Evolutionary conservation across 2,888 invertebrate species (phyloP), one percentile per base, ranked within the genome.

Genomic region (Erebia aethiops): DNA sequence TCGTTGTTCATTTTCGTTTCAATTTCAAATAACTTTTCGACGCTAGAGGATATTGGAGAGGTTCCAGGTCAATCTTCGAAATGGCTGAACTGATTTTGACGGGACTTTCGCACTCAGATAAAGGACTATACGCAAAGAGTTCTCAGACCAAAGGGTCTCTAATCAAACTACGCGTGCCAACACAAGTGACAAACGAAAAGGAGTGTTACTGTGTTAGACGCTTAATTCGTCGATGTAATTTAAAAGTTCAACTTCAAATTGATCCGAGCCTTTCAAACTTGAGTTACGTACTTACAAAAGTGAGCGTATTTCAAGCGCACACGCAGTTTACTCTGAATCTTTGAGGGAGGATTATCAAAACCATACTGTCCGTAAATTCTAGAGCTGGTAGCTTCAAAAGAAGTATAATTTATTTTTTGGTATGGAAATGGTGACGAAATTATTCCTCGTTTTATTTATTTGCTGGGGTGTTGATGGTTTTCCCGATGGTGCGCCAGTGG

Each of bases 401-500:
- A n/a, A n/a, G 21, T 8, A 54, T 2, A 54, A 9, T 54, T 54
- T 46, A 10, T 46, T 10, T 21, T 11, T 7, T n/a, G 26, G n/a
- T 35, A 65, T 68, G 43, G 46, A 77, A 74, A 91, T 91, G 87
- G 78, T 90, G 26, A 78, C 80, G 16, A 88, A 85, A 77, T 76
- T 90, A 46, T 72, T 89, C 57, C 76, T 88, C 69, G 79, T 87
- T 70, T 77, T 89, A 58, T 79, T 90, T 77, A 18, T 77, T 35
- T 87, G 84, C 79, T 87, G 86, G 81, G 82, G 89, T 71, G 89
- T 87, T 71, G 82, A 87, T 63, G 94, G 94, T 74, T 97, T 97
- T 82, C 97, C 97, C n/a, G 97, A 97, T 80, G 97, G 97, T 1
- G 97, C 96, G 1, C 97, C 97, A 0, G 95, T 97, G 43, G 97